These are phyloP conservation scores for Geophilus truncorum DNA, from an alignment of 2,888 invertebrate genomes.

Conservation along the genomic window DNA sequence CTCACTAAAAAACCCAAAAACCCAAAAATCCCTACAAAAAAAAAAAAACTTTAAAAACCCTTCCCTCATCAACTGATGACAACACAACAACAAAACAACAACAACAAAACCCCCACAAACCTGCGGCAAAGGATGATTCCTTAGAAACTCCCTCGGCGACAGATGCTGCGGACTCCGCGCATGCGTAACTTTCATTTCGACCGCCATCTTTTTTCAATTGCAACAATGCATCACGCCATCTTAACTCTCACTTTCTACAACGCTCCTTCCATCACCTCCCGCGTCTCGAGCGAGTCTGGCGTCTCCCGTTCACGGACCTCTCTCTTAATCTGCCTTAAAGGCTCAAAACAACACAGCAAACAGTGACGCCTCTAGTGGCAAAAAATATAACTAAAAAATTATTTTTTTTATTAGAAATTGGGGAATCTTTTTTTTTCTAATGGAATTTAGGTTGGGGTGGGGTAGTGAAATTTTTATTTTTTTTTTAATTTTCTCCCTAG, in stretches of 20 bases:
- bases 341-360: no score
- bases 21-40: no score
- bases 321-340: neutral
- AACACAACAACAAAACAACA: no score
- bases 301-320: neutral
- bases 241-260: neutral
- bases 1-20: no score
- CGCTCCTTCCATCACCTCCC: neutral
- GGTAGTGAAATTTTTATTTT: no score
- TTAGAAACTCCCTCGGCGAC: slow-evolving; percentile 54
- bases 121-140: slow-evolving; percentile 59
- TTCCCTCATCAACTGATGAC: no score
- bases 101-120: slow-evolving; percentile 46
- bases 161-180: neutral
- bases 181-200: neutral
- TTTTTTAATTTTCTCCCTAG: no score
- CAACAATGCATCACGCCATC: neutral
- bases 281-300: neutral
- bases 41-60: no score
- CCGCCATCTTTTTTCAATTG: neutral
- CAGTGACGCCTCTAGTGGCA: neutral
- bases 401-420: neutral
- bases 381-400: neutral
- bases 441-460: neutral
- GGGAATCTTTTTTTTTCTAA: neutral